Evolutionary conservation across 2,113 vertebrate species (phyloP).

Genomic region (Tiliqua scincoides): DNA sequence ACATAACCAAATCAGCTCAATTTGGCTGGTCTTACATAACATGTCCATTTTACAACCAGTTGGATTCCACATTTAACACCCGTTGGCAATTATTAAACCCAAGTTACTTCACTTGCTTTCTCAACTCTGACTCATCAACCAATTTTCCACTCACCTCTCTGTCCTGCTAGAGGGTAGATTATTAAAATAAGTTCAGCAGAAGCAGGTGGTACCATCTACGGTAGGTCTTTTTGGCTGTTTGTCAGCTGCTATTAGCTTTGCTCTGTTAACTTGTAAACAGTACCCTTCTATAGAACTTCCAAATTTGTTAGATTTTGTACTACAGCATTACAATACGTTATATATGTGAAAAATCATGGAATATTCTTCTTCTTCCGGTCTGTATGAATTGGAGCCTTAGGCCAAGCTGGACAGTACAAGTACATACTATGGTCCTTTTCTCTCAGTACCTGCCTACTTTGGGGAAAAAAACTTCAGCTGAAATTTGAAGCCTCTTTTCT

Average conservation of each 20-base stretch:
- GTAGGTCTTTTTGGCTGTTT: not conserved
- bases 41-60: conserved; percentile 51
- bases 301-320: not conserved
- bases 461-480: too few species aligned
- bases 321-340: not conserved
- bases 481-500: too few species aligned
- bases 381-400: too few species aligned
- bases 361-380: not conserved
- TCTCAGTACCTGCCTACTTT: too few species aligned
- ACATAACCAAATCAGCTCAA: conserved; percentile 27
- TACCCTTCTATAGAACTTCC: not conserved
- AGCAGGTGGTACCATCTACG: not conserved
- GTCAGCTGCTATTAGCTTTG: conserved; percentile 20
- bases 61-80: conserved; percentile 54
- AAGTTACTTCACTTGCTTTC: conserved; percentile 16
- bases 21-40: conserved; percentile 47
- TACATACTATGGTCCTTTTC: too few species aligned
- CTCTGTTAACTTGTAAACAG: not conserved
- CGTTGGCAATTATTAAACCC: conserved; percentile 39
- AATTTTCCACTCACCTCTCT: conserved; percentile 19
- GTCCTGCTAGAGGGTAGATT: not conserved
- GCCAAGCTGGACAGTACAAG: too few species aligned
- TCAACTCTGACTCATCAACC: conserved; percentile 38
- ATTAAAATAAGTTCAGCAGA: not conserved
- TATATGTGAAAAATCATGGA: not conserved